Conservation (phyloP, 64 coral and sea anemone species). For the Pocillopora damicornis region DNA sequence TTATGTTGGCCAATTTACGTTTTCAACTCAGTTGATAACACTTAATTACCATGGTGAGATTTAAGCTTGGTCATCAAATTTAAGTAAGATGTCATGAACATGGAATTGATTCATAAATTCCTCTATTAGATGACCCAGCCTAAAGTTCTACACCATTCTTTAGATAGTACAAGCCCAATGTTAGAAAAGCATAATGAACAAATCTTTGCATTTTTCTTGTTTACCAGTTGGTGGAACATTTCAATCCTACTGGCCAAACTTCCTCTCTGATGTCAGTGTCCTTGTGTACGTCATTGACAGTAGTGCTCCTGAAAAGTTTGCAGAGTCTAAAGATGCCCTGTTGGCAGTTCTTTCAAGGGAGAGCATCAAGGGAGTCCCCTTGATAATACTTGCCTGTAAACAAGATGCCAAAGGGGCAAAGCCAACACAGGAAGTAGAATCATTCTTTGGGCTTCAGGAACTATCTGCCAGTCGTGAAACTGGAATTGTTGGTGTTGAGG, state of each 20-base stretch:
- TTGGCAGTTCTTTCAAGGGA: conserved; percentile 40
- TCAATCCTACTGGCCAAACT: conserved; percentile 82
- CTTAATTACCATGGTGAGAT: too few relatives aligned
- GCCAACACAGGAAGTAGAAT: conserved; percentile 30
- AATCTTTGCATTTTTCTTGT: background rate
- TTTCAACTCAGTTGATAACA: too few relatives aligned
- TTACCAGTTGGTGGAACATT: conserved; percentile 89
- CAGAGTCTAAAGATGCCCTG: conserved; percentile 65
- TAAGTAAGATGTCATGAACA: too few relatives aligned
- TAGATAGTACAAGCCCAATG: background rate
- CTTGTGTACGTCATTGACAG: conserved; percentile 77
- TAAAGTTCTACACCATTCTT: too few relatives aligned
- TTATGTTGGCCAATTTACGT: too few relatives aligned
- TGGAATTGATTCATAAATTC: too few relatives aligned
- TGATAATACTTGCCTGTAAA: conserved; percentile 72
- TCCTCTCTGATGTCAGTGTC: conserved; percentile 55
- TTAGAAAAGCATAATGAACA: background rate
- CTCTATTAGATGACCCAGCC: too few relatives aligned
- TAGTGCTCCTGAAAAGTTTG: conserved; percentile 51
- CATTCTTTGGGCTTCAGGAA: conserved; percentile 45
- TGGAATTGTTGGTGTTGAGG: conserved; percentile 26
- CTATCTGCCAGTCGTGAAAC: background rate
- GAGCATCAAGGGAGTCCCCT: conserved; percentile 68
- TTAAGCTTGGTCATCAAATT: too few relatives aligned
- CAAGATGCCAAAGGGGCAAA: conserved; percentile 57